Percentiles rank a stretch among this genome's conserved stretches.
phyloP scores from a whole-genome alignment of 1,140 invertebrate species.

The Leptopilina clavipes region DNA sequence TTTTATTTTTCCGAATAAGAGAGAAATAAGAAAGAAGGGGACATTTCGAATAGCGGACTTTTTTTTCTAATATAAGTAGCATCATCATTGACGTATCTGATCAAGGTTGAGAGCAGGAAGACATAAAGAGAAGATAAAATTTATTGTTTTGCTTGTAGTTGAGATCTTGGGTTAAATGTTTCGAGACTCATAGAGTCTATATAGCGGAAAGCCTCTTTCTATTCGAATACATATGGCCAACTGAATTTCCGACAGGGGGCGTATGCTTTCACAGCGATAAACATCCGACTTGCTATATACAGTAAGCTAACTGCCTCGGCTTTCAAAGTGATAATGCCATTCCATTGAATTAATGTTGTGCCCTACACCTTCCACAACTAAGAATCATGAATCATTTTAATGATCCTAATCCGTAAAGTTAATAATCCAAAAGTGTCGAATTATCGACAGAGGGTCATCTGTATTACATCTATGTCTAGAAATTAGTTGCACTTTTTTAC shows the following conservation, averaged over 20 bases:
- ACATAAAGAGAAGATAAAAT: conserved; percentile 24
- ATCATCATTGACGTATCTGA: background rate
- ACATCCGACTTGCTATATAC: conserved; percentile 3
- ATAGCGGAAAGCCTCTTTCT: background rate
- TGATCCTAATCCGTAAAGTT: background rate
- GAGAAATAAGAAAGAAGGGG: too few relatives aligned
- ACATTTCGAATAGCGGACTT: background rate
- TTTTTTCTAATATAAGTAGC: background rate
- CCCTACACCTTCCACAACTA: background rate
- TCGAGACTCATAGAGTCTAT: background rate
- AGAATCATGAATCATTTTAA: background rate
- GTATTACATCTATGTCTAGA: too few relatives aligned
- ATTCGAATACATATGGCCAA: background rate
- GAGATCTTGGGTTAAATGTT: background rate
- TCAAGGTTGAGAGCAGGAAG: background rate
- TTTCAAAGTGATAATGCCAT: conserved; percentile 8
- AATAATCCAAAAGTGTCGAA: background rate
- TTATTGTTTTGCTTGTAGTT: conserved; percentile 16
- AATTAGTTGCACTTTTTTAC: too few relatives aligned
- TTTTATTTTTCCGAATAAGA: too few relatives aligned
- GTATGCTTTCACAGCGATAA: conserved; percentile 22
- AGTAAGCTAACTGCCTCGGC: background rate
- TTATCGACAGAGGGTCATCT: background rate
- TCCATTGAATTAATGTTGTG: background rate
- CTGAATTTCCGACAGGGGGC: conserved; percentile 28